Evolutionary conservation across 2,888 invertebrate genomes (phyloP), one percentile per base, ranked within the genome.

Genomic region (Brenthis daphne): DNA sequence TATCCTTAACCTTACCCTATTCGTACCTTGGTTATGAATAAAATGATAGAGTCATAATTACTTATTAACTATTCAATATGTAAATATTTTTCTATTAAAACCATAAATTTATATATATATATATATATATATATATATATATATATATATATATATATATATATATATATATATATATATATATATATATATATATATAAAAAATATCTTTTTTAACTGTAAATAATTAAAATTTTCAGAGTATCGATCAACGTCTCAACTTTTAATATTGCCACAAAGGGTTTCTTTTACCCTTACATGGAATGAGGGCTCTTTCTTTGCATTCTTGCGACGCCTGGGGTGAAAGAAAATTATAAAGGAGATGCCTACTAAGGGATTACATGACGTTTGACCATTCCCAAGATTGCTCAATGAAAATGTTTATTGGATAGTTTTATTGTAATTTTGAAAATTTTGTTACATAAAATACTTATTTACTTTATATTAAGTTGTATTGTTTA

Each of bases 311-410:
- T 80, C 80, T 80, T 80, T 82, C 79, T 82, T 84, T 84, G 83
- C 82, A 86, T 85, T 81, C 85, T 81, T 83, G 77, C 78, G 55
- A 78, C 79, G 82, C 80, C 72, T 72, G 76, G 79, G 82, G 85
- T 81, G 82, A 79, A 82, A 79, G 82, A 82, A 85, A 85, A 86
- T 88, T 85, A 85, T 85, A 82, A 84, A 81, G 79, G 78, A 74
- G 74, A 77, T 76, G 72, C 71, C 70, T 68, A 58, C 68, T 58
- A 47, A 65, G 58, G 71, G 67, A 61, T 71, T 70, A 77, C 77
- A 78, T 79, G 84, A 82, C 84, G 82, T 78, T 78, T 76, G 73
- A 77, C 73, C 76, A 72, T 80, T 75, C 83, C 82, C 86, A 82
- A 86, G 86, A 85, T 87, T 87, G 85, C 84, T 77, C 78, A 76